phyloP scores from a whole-genome alignment of 2,888 invertebrate species.

The Oscheius sp. region DNA sequence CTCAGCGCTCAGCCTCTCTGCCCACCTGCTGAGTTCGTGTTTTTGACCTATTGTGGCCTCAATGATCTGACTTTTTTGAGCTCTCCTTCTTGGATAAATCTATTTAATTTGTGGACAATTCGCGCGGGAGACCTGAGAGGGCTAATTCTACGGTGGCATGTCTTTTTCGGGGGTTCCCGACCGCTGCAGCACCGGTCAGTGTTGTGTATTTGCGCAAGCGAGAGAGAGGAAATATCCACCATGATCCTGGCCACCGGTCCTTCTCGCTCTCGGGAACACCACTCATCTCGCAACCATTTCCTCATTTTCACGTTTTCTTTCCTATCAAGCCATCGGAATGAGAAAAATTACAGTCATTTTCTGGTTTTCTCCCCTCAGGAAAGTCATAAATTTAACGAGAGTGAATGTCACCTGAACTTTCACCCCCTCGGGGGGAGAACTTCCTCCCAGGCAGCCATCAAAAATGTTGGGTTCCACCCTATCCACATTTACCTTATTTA shows the following conservation, averaged over 20 bases:
- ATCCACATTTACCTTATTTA: too few species aligned
- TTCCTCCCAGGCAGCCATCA: too few species aligned
- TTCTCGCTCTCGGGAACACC: conserved; percentile 20
- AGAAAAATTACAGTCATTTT: background rate
- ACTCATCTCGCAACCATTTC: background rate
- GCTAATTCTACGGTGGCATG: conserved; percentile 24
- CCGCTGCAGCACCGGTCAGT: conserved; percentile 25
- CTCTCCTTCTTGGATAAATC: background rate
- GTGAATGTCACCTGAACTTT: background rate
- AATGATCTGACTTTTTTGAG: too few species aligned
- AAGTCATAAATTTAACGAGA: background rate
- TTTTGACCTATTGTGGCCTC: too few species aligned
- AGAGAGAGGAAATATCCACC: conserved; percentile 27
- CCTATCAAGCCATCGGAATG: background rate
- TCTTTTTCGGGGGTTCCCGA: conserved; percentile 26
- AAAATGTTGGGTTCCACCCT: too few species aligned
- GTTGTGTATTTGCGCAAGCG: conserved; percentile 31
- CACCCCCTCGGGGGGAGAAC: too few species aligned
- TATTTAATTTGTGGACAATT: conserved; percentile 4
- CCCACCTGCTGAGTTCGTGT: too few species aligned
- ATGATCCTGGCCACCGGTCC: conserved; percentile 30
- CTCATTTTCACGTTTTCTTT: background rate
- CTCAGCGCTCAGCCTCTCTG: too few species aligned
- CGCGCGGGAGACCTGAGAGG: background rate
- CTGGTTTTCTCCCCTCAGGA: background rate